Conservation (phyloP, 1,140 invertebrate genomes). For the Aphidius ervi region DNA sequence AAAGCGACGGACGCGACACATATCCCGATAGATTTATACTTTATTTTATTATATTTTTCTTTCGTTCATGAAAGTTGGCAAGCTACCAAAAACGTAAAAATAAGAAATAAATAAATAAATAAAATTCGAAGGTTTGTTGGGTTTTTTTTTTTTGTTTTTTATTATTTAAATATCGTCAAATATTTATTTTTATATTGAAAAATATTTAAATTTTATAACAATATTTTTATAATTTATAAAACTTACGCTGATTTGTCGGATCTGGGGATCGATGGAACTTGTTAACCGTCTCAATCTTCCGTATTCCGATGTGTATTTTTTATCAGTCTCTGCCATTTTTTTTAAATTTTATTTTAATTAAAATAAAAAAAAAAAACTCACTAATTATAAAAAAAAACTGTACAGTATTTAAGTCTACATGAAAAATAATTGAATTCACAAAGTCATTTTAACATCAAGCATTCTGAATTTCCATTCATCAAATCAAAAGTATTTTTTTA, state of each 20-base stretch:
- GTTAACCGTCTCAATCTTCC: conserved; percentile 57
- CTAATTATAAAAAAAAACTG: no score
- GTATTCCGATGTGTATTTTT: conserved; percentile 60
- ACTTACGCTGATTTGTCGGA: conserved; percentile 32
- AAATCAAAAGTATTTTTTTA: no score
- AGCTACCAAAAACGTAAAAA: neutral
- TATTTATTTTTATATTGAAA: no score
- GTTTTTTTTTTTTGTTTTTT: neutral
- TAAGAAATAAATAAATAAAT: conserved; percentile 1
- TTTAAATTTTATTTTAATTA: neutral
- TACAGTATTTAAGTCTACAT: no score
- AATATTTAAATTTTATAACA: no score
- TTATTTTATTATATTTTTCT: conserved; percentile 9
- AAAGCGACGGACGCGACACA: neutral
- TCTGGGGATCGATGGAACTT: conserved; percentile 50
- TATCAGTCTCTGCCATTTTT: conserved; percentile 30
- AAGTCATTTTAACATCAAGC: no score
- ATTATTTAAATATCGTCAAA: no score
- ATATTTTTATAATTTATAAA: conserved; percentile 1
- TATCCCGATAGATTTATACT: conserved; percentile 3
- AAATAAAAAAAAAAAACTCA: no score
- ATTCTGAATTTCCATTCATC: no score
- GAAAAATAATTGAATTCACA: no score
- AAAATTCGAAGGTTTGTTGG: conserved; percentile 4
- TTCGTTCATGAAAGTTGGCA: conserved; percentile 12